A percentile compares a stretch with the other conserved stretches of the same genome.
phyloP scores from a whole-genome alignment of 2,113 vertebrate species.

The Gallinago jamesoni region DNA sequence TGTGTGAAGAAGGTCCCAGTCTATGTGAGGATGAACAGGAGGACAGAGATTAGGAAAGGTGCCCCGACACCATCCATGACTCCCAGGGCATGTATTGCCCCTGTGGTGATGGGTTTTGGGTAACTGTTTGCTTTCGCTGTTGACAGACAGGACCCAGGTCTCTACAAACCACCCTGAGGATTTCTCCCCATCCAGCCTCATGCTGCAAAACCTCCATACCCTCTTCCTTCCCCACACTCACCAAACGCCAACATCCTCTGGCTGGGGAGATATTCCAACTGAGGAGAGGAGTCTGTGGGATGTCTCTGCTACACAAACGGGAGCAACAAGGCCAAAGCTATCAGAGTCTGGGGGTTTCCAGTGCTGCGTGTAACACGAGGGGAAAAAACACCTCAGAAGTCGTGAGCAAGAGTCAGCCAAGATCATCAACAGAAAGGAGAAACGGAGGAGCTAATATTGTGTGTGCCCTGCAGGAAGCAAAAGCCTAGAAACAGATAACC shows the following conservation, averaged over 20 bases:
- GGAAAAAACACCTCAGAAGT: background rate
- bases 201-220: background rate
- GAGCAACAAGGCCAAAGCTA: background rate
- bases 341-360: background rate
- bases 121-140: background rate
- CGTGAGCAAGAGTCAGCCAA: background rate
- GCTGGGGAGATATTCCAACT: background rate
- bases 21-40: accelerated
- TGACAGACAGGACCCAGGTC: background rate
- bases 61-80: background rate
- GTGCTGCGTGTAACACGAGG: background rate
- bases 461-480: conserved; percentile 3
- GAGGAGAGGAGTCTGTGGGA: background rate
- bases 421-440: background rate
- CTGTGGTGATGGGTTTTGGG: background rate
- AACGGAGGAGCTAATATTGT: background rate
- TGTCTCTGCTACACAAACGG: background rate
- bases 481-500: background rate
- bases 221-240: background rate
- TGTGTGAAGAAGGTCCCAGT: accelerated
- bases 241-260: background rate
- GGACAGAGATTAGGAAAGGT: background rate
- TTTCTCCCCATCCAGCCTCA: background rate
- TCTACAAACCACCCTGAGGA: background rate
- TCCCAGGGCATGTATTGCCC: background rate